These are phyloP conservation scores for Pterostichus niger DNA, from an alignment of 2,888 invertebrate species.

Conservation along the genomic window DNA sequence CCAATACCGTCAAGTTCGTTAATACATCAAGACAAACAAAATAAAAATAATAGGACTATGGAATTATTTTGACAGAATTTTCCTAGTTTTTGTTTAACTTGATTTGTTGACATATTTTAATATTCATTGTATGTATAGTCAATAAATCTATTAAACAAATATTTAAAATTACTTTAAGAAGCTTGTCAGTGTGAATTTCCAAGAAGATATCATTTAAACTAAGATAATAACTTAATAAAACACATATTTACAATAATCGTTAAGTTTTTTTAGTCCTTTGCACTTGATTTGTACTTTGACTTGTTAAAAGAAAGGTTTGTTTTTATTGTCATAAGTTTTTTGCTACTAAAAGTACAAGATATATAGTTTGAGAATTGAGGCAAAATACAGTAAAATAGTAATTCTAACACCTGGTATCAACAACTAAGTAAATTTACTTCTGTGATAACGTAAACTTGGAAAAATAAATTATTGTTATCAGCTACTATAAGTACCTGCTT, in stretches of 20 bases:
- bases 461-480: no score
- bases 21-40: neutral
- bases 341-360: no score
- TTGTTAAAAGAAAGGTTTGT: no score
- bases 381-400: no score
- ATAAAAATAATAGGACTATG: neutral
- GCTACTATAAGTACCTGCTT: no score
- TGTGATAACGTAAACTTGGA: no score
- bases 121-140: neutral
- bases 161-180: neutral
- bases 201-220: neutral
- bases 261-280: neutral
- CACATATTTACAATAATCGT: neutral
- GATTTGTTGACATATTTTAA: neutral
- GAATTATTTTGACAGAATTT: constrained; percentile 9
- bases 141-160: constrained; percentile 7
- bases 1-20: neutral
- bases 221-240: neutral
- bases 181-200: neutral
- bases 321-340: no score
- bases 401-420: no score
- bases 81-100: constrained; percentile 6
- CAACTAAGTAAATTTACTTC: no score
- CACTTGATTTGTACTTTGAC: no score
- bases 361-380: no score